Base-by-base conservation (phyloP, 2,888 invertebrate species). In the Erebia aethiops region DNA sequence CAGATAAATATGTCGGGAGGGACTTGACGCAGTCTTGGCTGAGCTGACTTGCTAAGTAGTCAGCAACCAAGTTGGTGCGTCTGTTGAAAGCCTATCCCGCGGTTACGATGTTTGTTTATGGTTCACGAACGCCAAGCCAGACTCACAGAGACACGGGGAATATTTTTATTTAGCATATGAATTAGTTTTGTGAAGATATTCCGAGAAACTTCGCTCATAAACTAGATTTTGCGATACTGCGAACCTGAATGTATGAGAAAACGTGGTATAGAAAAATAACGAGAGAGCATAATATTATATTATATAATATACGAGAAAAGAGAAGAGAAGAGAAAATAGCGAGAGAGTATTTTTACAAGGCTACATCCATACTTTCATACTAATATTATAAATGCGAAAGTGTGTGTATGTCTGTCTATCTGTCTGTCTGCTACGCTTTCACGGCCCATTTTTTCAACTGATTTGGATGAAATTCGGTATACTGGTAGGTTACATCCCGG, bases 21-120 rank as follows among this genome's bases (percentile, higher is more conserved):
- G 7, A 35, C 35, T 7, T 35, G 0, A 35, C 35, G 7, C 7
- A 35, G 35, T 35, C 35, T 35, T 35, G 35, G 35, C 35, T 1
- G 35, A 35, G 5, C 7, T 35, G 35, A 35, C 5, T 35, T 35
- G 35, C 35, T 35, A 4, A 26, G 26, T 3, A 35, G 7, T 7
- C 1, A 8, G 7, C 52, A 52, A 61, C 46, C 43, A 18, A 46
- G 43, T 61, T 43, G 46, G 46, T 21, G 18, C 46, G 61, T 61
- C 61, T 61, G 46, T 11, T 41, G 4, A 46, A 46, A 61, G 61
- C 43, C 18, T 72, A 71, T 65, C 61, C 62, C 54, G 74, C 70
- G 71, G 58, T 67, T 74, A 71, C 68, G 73, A 71, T 46, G 71
- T 69, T 74, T 72, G 71, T 74, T 74, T 72, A 75, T 72, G 64